A percentile compares a stretch with the other conserved stretches of the same genome.
phyloP scores from a whole-genome alignment of 2,797 vertebrate genomes.

The Sebastolobus alascanus region DNA sequence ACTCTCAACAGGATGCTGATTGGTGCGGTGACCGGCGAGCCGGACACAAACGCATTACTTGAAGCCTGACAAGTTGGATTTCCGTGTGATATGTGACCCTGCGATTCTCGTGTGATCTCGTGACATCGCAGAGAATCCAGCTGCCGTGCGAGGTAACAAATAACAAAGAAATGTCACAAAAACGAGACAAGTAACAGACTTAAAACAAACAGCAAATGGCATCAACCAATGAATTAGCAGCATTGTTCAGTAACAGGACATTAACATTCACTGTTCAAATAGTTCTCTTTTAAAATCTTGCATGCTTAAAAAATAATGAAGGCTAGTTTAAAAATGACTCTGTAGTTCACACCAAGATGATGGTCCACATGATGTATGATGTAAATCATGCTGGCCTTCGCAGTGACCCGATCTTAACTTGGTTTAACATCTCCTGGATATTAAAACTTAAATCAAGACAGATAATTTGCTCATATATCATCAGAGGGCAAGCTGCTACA shows the following conservation, averaged over 20 bases:
- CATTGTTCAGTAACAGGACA: neutral
- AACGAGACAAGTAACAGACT: neutral
- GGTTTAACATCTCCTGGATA: neutral
- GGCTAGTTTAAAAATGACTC: neutral
- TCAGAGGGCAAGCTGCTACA: neutral
- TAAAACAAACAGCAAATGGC: neutral
- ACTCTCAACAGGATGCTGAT: no score
- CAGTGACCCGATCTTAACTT: no score
- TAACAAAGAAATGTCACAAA: neutral
- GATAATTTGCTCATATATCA: neutral
- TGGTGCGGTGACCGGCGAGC: no score
- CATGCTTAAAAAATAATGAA: neutral
- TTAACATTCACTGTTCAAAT: neutral
- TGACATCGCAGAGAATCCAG: no score
- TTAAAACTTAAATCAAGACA: constrained; percentile 5
- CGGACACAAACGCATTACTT: no score
- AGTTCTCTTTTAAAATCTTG: neutral
- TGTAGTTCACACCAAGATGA: neutral
- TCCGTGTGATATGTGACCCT: no score
- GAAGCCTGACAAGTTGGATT: no score
- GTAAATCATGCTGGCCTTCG: neutral
- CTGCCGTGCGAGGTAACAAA: no score
- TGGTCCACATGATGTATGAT: neutral
- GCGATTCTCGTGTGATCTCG: no score
- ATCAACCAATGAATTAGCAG: neutral